Percentiles rank a stretch among this genome's conserved stretches.
Conservation (phyloP, 2,797 vertebrate species). For the Pseudochromis fuscus region DNA sequence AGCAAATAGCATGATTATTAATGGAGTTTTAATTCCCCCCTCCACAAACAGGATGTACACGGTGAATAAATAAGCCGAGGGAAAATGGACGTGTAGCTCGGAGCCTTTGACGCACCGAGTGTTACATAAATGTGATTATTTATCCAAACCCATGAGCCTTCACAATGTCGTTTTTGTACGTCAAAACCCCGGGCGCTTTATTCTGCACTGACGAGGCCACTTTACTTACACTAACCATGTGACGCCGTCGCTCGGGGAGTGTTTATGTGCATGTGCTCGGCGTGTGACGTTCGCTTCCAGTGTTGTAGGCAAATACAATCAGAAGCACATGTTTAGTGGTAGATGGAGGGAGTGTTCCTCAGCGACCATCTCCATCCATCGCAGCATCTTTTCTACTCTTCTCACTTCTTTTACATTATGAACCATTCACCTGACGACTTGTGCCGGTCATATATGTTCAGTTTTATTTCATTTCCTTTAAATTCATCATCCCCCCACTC, state of each 20-base stretch:
- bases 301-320: conserved; percentile 8
- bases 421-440: background rate
- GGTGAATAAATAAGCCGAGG: conserved; percentile 31
- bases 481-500: background rate
- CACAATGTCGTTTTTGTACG: conserved; percentile 52
- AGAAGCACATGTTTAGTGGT: conserved; percentile 3
- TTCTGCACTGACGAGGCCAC: conserved; percentile 41
- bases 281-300: background rate
- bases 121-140: conserved; percentile 69
- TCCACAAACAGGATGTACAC: conserved; percentile 18
- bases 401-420: background rate
- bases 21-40: background rate
- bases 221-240: conserved; percentile 30
- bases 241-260: conserved; percentile 13
- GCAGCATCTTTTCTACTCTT: background rate
- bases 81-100: conserved; percentile 25
- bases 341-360: conserved; percentile 24
- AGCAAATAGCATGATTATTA: background rate
- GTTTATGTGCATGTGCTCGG: background rate
- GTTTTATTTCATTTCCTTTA: background rate
- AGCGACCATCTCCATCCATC: background rate
- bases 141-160: conserved; percentile 53
- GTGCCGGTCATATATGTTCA: background rate
- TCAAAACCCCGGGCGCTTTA: conserved; percentile 53
- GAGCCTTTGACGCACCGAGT: conserved; percentile 50